Evolutionary conservation across 2,797 vertebrate genomes (phyloP).

Genomic region (Sebastes matsubarae): DNA sequence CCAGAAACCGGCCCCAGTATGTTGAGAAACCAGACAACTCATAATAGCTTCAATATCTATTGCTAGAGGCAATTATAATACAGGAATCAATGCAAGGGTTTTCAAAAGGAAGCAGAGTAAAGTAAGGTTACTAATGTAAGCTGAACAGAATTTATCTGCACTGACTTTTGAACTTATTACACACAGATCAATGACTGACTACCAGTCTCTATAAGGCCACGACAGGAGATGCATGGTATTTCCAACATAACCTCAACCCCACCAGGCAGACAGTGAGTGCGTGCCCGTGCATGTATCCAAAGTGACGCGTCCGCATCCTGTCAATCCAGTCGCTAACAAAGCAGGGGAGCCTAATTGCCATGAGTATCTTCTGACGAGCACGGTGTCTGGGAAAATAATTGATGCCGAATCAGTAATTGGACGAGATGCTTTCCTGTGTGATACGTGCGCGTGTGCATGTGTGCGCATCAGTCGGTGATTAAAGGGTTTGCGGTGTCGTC

Average conservation of each 20-base stretch:
- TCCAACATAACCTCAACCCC: not conserved
- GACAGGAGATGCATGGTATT: not conserved
- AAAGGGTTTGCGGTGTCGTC: slow-evolving; percentile 59
- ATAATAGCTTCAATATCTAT: slow-evolving; percentile 51
- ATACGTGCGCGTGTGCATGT: not conserved
- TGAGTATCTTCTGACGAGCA: slow-evolving; percentile 17
- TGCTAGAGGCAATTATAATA: slow-evolving; percentile 11
- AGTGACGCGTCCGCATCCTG: slow-evolving; percentile 2
- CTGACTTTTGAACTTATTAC: not conserved
- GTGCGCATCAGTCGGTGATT: slow-evolving; percentile 32
- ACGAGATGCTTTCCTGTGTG: slow-evolving; percentile 5
- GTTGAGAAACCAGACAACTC: slow-evolving; percentile 44
- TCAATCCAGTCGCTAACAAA: slow-evolving; percentile 9
- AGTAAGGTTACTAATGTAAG: not conserved
- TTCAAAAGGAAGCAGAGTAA: not conserved
- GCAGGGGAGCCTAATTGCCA: slow-evolving; percentile 26
- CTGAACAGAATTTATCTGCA: not conserved
- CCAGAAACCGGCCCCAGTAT: not conserved
- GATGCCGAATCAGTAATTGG: slow-evolving; percentile 51
- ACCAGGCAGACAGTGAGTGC: not conserved
- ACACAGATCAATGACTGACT: slow-evolving; percentile 10
- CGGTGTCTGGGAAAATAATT: slow-evolving; percentile 39
- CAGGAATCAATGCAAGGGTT: not conserved
- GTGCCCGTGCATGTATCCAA: not conserved
- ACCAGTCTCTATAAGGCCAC: not conserved